Base-by-base conservation (phyloP, 37 sponge, comb jelly and placozoan genomes). In the Tethya wilhelma region DNA sequence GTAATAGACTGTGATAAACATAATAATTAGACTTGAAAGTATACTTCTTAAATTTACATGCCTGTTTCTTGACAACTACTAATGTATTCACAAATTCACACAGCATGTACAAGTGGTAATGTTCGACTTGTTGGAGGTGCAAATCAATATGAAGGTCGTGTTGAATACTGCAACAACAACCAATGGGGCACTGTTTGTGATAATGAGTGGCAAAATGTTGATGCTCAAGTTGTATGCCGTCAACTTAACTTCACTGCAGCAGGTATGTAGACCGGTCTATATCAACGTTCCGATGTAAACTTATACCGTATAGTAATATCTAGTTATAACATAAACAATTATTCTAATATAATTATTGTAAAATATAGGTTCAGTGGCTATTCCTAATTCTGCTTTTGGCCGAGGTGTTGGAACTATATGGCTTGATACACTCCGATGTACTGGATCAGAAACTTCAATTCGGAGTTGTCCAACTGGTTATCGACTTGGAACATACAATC, bases 341-440 rank as follows among this genome's bases (percentile, higher is more conserved):
- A n/a, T n/a, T n/a, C n/a, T n/a, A n/a, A n/a, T n/a, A n/a, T n/a
- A n/a, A n/a, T n/a, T n/a, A 25, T 29, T 25, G 5, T 29, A 19
- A 59, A 4, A 4, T 36, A 7, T 43, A 69, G 69, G 69, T 69
- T 33, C 69, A 5, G 69, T 38, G 41, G 64, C 64, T 57, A 23
- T 46, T 26, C 0, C 49, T 72, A 30, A n/a, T n/a, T n/a, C 64
- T 46, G 64, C 42, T 38, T 53, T 39, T 62, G 75, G 75, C 39
- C 28, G 42, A 55, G 83, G 83, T 25, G 39, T 40, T 45, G 83
- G 83, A 72, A 32, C 46, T 12, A 82, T 82, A 31, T 56, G 57
- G 57, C 38, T 72, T 44, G 83, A 73, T 38, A 73, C 72, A 23
- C 64, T 82, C 17, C 26, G 14, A 33, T 82, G 83, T 44, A 25